These are phyloP conservation scores for Drosophila pectinifera DNA, from an alignment of 1,140 invertebrate species.

Conservation along the genomic window DNA sequence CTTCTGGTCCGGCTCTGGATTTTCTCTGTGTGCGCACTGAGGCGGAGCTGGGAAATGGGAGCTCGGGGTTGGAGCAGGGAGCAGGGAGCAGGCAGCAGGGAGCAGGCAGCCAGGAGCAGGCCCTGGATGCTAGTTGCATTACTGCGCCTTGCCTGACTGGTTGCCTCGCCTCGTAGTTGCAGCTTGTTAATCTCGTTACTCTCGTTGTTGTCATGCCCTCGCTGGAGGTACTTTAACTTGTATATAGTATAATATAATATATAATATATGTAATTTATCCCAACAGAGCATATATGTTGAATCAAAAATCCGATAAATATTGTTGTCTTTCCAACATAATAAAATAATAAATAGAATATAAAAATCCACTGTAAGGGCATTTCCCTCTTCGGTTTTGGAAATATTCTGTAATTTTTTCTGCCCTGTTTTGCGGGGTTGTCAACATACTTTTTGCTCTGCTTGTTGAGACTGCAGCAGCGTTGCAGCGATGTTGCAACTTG, in stretches of 20 bases:
- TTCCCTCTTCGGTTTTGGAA: neutral
- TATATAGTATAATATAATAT: too few species aligned
- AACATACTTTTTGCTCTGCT: slow-evolving; percentile 69
- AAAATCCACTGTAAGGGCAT: neutral
- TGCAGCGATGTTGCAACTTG: slow-evolving; percentile 47
- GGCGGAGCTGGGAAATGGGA: slow-evolving; percentile 34
- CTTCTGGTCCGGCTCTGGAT: slow-evolving; percentile 28
- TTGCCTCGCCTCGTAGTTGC: slow-evolving; percentile 73
- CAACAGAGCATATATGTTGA: too few species aligned
- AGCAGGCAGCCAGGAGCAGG: slow-evolving; percentile 38
- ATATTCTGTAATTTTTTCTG: slow-evolving; percentile 12
- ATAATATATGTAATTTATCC: too few species aligned
- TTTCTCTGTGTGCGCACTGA: slow-evolving; percentile 52
- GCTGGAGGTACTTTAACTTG: neutral
- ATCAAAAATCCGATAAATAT: too few species aligned
- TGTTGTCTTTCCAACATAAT: too few species aligned
- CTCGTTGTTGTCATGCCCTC: slow-evolving; percentile 36
- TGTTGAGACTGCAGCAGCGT: slow-evolving; percentile 56
- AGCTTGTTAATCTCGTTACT: slow-evolving; percentile 76
- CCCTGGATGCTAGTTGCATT: slow-evolving; percentile 45
- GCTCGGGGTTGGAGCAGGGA: slow-evolving; percentile 23
- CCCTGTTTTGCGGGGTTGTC: slow-evolving; percentile 58
- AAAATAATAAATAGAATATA: neutral
- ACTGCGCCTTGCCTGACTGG: slow-evolving; percentile 48
- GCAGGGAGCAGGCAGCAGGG: slow-evolving; percentile 14